Percentiles rank a stretch among this genome's conserved stretches.
These are phyloP conservation scores for Argyresthia goedartella DNA, from an alignment of 2,888 invertebrate genomes.

Conservation along the genomic window DNA sequence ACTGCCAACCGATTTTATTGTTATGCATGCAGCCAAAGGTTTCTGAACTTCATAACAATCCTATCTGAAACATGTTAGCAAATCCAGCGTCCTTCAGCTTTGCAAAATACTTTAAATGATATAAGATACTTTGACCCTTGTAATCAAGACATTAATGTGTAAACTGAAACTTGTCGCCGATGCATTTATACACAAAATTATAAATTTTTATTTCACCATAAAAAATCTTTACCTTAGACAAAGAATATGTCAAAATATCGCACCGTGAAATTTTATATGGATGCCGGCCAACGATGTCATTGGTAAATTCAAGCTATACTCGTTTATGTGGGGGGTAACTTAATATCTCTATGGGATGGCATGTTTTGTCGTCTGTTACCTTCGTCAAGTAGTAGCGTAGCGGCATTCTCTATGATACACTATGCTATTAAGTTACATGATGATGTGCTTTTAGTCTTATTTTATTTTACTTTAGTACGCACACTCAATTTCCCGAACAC, in stretches of 20 bases:
- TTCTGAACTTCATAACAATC: no score
- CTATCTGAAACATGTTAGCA: no score
- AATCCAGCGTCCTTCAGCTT: no score
- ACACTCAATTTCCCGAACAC: neutral
- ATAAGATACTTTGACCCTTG: no score
- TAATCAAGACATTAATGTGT: no score
- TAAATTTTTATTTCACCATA: neutral
- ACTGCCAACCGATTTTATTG: no score
- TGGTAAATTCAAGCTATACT: constrained; percentile 49
- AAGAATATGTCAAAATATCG: constrained; percentile 25
- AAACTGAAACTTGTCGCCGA: constrained; percentile 3
- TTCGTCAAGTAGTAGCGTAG: constrained; percentile 20
- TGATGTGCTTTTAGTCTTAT: constrained; percentile 15
- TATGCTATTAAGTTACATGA: constrained; percentile 29
- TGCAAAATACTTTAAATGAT: no score
- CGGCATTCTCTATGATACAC: constrained; percentile 17
- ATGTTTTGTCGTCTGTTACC: constrained; percentile 27
- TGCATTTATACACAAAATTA: no score
- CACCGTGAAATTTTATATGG: constrained; percentile 53
- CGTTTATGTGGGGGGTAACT: constrained; percentile 35
- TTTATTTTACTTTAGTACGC: neutral
- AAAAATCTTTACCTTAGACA: no score
- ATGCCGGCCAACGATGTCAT: constrained; percentile 45
- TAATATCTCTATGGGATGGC: constrained; percentile 28
- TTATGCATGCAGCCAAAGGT: no score